Evolutionary conservation across 2,113 vertebrate genomes (phyloP).

Genomic region (Oceanodroma tethys): DNA sequence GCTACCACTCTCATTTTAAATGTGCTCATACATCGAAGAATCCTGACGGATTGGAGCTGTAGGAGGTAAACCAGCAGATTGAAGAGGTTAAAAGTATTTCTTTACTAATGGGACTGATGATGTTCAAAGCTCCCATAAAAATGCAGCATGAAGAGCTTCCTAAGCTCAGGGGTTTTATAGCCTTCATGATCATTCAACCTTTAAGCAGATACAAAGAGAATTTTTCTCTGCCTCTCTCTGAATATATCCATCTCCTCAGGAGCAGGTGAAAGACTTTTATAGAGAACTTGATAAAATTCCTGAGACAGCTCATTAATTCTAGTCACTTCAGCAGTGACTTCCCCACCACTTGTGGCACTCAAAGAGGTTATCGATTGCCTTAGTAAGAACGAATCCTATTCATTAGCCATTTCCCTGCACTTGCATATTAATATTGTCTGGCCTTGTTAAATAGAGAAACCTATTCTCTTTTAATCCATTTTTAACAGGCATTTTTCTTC

Average conservation of each 20-base stretch:
- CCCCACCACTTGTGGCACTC: neutral
- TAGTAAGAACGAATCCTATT: neutral
- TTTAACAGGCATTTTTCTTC: neutral
- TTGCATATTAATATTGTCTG: neutral
- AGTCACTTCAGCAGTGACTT: neutral
- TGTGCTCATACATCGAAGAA: neutral
- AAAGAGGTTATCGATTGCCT: neutral
- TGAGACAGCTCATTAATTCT: slow-evolving; percentile 22
- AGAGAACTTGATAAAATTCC: neutral
- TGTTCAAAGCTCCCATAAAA: neutral
- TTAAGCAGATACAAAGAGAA: slow-evolving; percentile 13
- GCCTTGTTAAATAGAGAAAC: slow-evolving; percentile 26
- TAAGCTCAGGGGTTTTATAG: neutral
- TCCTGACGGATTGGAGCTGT: neutral
- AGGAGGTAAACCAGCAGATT: slow-evolving; percentile 24
- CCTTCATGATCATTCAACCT: slow-evolving; percentile 11
- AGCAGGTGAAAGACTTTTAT: neutral
- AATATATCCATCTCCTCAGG: neutral
- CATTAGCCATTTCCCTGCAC: neutral
- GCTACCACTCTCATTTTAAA: neutral
- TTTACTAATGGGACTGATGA: neutral
- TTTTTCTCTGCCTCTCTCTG: neutral
- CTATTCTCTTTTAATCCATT: neutral
- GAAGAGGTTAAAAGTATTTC: slow-evolving; percentile 15
- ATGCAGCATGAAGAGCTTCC: neutral